Evolutionary conservation across 2,888 invertebrate species (phyloP).

Genomic region (Epinotia ramella): DNA sequence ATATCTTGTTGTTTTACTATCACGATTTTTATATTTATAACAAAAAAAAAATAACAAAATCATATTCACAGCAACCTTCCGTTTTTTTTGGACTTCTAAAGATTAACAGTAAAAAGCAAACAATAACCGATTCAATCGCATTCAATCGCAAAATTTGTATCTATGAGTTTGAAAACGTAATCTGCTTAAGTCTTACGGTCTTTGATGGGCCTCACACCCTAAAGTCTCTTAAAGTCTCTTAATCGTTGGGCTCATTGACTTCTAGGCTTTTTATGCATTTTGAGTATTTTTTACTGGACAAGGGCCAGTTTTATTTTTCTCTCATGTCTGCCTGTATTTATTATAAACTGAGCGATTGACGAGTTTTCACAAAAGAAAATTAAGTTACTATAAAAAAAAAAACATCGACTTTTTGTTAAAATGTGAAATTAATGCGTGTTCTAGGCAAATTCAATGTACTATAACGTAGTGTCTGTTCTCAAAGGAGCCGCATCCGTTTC

Average conservation of each 20-base stretch:
- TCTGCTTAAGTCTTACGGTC: slow-evolving; percentile 12
- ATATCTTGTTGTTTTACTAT: too few relatives aligned
- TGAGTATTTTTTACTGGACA: background rate
- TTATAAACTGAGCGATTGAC: background rate
- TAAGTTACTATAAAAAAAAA: background rate
- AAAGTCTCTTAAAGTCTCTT: slow-evolving; percentile 16
- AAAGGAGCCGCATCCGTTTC: too few relatives aligned
- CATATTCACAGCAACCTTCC: too few relatives aligned
- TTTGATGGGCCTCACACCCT: background rate
- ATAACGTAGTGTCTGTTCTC: too few relatives aligned
- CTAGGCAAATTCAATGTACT: too few relatives aligned
- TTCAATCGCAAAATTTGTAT: too few relatives aligned
- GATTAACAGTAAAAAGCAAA: slow-evolving; percentile 1
- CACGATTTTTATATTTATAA: too few relatives aligned
- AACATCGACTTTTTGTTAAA: background rate
- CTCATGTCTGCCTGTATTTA: background rate
- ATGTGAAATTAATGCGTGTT: background rate
- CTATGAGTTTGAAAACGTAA: slow-evolving; percentile 9
- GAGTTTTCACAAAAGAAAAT: background rate
- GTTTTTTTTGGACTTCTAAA: background rate
- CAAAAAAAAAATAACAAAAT: background rate
- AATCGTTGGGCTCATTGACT: slow-evolving; percentile 1
- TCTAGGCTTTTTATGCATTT: background rate
- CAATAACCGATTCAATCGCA: too few relatives aligned
- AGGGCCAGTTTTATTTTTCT: background rate